A percentile compares a stretch with the other conserved stretches of the same genome.
Conservation (phyloP, 2,888 invertebrate species). For the Rotaria macrura region DNA sequence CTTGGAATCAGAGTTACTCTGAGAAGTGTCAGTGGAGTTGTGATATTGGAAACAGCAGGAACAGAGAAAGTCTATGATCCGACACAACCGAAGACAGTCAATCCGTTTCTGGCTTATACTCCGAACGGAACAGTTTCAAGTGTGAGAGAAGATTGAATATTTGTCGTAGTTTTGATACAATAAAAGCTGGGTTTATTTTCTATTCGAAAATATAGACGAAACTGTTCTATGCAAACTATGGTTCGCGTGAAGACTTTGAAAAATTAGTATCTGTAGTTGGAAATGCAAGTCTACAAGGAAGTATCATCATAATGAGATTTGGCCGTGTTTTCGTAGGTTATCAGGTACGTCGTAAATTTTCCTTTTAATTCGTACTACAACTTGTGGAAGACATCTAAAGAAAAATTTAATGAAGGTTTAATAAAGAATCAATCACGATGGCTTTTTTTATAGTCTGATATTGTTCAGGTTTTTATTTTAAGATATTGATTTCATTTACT, state of each 20-base stretch:
- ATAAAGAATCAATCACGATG: no score
- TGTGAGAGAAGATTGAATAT: neutral
- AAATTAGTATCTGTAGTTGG: conserved; percentile 30
- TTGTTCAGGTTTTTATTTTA: no score
- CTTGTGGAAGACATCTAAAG: no score
- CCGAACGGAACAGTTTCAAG: conserved; percentile 20
- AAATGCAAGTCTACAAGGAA: neutral
- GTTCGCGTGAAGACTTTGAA: conserved; percentile 25
- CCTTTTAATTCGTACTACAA: no score
- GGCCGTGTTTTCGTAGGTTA: conserved; percentile 30
- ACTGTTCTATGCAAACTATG: conserved; percentile 30
- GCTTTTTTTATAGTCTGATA: no score
- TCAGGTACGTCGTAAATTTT: no score
- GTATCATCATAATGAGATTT: conserved; percentile 25
- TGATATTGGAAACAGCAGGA: neutral
- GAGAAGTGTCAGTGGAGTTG: neutral
- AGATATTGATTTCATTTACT: no score
- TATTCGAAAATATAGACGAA: conserved; percentile 21
- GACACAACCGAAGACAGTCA: neutral
- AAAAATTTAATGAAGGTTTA: no score
- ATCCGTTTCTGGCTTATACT: conserved; percentile 32
- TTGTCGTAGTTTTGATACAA: no score
- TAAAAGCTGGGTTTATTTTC: no score
- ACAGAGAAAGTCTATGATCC: neutral
- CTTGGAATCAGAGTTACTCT: neutral